Base-by-base conservation (phyloP, 2,797 vertebrate species). In the Ctenopoma multispine region DNA sequence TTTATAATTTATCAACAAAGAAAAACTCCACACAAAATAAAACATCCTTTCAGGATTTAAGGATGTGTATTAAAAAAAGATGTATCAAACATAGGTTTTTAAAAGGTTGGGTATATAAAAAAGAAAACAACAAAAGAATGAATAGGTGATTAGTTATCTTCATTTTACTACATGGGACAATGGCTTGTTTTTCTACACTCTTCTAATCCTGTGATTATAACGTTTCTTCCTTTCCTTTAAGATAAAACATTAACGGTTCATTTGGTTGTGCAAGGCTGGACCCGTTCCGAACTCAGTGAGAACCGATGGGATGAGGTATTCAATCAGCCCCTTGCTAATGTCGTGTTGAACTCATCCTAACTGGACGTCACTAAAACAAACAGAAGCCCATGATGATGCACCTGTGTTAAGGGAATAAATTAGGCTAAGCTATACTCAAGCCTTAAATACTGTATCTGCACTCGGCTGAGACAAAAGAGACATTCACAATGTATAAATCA, bases 61-160 rank as follows among this genome's bases (percentile, higher is more conserved):
- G 80, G 75, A 86, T 76, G 58, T 75, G 82, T 90, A 93, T 90
- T 93, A 91, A 94, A 46, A 36, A 91, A 90, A 89, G 77, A 92
- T 90, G 86, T 90, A 93, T 84, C 82, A 91, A 93, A 90, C 77
- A 85, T 83, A 69, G 48, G 56, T 82, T 83, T 43, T 75, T 84
- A 43, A 84, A 90, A 79, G 63, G 50, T 66, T 83, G 79, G 82
- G 65, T 90, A 85, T 87, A 86, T 87, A 92, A 91, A 92, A 90
- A 73, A 3, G 51, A 80, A 65, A 71, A 43, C 31, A 72, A 87
- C 61, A 86, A 79, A 86, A 84, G 61, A 66, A 84, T 63, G 40
- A 81, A 84, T 75, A 63, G 46, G 56, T 60, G 51, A 82, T 31
- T 53, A 50, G 24, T 73, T 73, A 50, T 46, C 58, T 70, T 83